Conservation (phyloP, 2,888 invertebrate species). For the Agonopterix arenella region DNA sequence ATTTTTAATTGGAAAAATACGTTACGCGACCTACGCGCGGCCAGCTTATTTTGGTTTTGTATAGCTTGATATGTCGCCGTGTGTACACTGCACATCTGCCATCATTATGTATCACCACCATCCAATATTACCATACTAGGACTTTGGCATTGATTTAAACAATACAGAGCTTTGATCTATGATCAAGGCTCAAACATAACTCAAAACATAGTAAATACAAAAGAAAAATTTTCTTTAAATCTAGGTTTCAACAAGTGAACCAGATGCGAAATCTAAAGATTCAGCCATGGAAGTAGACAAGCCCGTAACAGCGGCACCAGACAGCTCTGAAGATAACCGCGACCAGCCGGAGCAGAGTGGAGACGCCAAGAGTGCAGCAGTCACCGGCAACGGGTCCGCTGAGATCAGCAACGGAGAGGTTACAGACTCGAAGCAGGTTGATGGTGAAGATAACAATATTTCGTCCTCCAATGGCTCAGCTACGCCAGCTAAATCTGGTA, state of each 20-base stretch:
- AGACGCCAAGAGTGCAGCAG: slow-evolving; percentile 29
- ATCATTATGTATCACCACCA: too few relatives aligned
- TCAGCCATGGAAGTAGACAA: slow-evolving; percentile 44
- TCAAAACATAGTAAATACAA: too few relatives aligned
- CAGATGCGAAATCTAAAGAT: slow-evolving; percentile 34
- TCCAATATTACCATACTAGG: too few relatives aligned
- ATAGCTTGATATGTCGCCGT: too few relatives aligned
- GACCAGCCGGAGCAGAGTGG: slow-evolving; percentile 60
- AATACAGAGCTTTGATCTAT: too few relatives aligned
- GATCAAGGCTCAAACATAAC: too few relatives aligned
- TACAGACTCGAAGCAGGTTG: slow-evolving; percentile 57
- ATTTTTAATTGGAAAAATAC: too few relatives aligned
- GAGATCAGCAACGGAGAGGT: slow-evolving; percentile 65
- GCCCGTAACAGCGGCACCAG: slow-evolving; percentile 44
- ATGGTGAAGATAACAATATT: slow-evolving; percentile 59
- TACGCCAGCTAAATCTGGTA: slow-evolving; percentile 48
- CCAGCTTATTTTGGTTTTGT: too few relatives aligned
- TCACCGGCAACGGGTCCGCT: slow-evolving; percentile 30
- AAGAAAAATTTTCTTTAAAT: neutral
- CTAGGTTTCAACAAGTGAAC: slow-evolving; percentile 68
- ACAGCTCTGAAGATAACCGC: slow-evolving; percentile 65
- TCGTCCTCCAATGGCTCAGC: slow-evolving; percentile 73
- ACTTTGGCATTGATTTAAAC: too few relatives aligned
- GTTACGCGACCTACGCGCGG: too few relatives aligned
- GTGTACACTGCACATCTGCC: too few relatives aligned